A percentile compares a stretch with the other conserved stretches of the same genome.
Conservation (phyloP, 2,888 invertebrate species). For the Pseudolycoriella hygida region DNA sequence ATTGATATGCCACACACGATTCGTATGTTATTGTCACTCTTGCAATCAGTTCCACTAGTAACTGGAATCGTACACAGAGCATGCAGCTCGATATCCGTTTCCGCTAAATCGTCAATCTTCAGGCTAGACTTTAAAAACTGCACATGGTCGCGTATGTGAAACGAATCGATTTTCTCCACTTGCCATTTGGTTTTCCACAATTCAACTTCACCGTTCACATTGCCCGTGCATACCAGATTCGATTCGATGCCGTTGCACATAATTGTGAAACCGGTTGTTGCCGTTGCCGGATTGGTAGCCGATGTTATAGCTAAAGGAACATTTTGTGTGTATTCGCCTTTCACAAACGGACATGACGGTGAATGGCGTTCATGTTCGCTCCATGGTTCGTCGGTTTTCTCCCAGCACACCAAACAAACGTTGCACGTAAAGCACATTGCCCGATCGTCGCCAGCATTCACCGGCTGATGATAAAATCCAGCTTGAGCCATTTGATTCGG, state of each 20-base stretch:
- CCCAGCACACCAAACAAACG: conserved; percentile 92
- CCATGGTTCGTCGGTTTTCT: conserved; percentile 93
- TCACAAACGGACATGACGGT: conserved; percentile 81
- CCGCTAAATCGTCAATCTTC: no score
- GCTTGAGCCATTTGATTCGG: conserved; percentile 95
- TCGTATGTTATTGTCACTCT: no score
- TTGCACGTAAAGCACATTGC: conserved; percentile 94
- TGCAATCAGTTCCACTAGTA: no score
- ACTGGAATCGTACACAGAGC: no score
- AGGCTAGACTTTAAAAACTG: no score
- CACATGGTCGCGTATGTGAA: neutral
- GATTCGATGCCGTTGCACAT: conserved; percentile 41
- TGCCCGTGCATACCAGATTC: conserved; percentile 38
- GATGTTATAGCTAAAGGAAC: conserved; percentile 76
- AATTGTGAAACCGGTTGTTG: conserved; percentile 34
- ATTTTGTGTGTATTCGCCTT: conserved; percentile 89
- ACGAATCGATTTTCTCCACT: neutral
- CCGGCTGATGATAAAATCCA: conserved; percentile 90
- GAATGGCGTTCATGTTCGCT: conserved; percentile 92
- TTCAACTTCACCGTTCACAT: conserved; percentile 40
- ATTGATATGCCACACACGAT: neutral
- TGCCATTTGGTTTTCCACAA: neutral
- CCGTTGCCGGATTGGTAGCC: conserved; percentile 60
- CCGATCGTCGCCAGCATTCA: conserved; percentile 75
- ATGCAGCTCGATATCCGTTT: no score